Percentiles rank a stretch among this genome's conserved stretches.
These are phyloP conservation scores for Nomada goodeniana DNA, from an alignment of 2,888 invertebrate genomes.

Conservation along the genomic window DNA sequence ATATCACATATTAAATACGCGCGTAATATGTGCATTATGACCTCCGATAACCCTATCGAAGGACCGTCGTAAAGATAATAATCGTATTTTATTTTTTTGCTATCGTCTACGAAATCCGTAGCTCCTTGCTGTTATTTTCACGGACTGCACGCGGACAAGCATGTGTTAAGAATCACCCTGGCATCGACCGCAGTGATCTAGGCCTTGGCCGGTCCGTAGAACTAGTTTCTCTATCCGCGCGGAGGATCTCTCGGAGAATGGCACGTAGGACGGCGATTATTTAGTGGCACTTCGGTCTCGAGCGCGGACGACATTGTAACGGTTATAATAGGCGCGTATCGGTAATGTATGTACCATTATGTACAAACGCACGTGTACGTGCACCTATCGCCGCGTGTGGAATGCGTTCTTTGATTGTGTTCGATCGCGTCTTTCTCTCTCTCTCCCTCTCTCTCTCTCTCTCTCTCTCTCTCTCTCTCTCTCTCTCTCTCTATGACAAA, in stretches of 20 bases:
- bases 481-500: slow-evolving; percentile 41
- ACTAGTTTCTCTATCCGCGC: slow-evolving; percentile 76
- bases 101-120: background rate
- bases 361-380: slow-evolving; percentile 45
- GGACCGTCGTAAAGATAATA: background rate
- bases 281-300: slow-evolving; percentile 64
- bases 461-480: slow-evolving; percentile 46
- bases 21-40: background rate
- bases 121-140: slow-evolving; percentile 36
- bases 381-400: slow-evolving; percentile 51
- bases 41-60: background rate
- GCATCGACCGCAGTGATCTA: slow-evolving; percentile 70
- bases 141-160: slow-evolving; percentile 33
- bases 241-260: slow-evolving; percentile 72
- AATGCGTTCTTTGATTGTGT: slow-evolving; percentile 51
- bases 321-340: slow-evolving; percentile 67
- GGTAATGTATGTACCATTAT: slow-evolving; percentile 62
- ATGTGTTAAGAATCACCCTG: slow-evolving; percentile 64
- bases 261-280: slow-evolving; percentile 71
- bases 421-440: slow-evolving; percentile 29
- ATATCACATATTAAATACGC: background rate
- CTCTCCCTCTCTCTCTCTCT: slow-evolving; percentile 42
- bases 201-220: slow-evolving; percentile 69
- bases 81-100: background rate
- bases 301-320: slow-evolving; percentile 65